Percentiles rank a stretch among this genome's conserved stretches.
These are phyloP conservation scores for Erythrocebus patas DNA, from an alignment of 2,113 vertebrate species.

Conservation along the genomic window DNA sequence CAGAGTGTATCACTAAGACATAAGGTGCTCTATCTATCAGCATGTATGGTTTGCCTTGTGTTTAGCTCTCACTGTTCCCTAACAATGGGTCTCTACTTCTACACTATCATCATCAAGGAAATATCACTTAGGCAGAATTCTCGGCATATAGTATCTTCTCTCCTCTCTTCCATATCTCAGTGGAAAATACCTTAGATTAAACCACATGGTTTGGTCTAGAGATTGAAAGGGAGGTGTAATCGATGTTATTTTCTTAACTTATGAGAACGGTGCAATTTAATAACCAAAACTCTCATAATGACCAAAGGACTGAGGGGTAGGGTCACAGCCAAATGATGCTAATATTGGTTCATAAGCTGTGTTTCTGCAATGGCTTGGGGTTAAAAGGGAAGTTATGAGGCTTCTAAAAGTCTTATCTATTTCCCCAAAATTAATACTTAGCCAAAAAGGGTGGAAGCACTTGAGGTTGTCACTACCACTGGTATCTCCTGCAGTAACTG, in stretches of 20 bases:
- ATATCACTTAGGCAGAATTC: background rate
- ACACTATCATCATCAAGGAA: background rate
- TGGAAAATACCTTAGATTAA: background rate
- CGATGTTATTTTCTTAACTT: background rate
- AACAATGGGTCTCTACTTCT: background rate
- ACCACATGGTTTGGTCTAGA: background rate
- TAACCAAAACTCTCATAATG: background rate
- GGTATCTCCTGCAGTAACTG: background rate
- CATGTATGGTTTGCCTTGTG: background rate
- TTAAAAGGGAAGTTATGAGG: background rate
- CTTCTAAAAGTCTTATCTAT: background rate
- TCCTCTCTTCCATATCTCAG: background rate
- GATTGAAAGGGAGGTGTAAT: background rate
- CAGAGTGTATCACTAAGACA: background rate
- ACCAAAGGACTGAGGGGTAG: background rate
- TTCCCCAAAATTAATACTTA: background rate
- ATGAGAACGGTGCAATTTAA: background rate
- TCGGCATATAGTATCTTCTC: background rate
- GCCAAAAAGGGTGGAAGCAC: background rate
- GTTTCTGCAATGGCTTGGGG: background rate
- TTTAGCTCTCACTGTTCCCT: background rate
- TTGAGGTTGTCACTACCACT: background rate
- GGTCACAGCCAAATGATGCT: background rate
- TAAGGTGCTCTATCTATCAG: background rate
- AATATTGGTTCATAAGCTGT: background rate